A percentile compares a stretch with the other conserved stretches of the same genome.
Evolutionary conservation across 2,888 invertebrate species (phyloP).

Genomic region (Prosopocoilus inquinatus): DNA sequence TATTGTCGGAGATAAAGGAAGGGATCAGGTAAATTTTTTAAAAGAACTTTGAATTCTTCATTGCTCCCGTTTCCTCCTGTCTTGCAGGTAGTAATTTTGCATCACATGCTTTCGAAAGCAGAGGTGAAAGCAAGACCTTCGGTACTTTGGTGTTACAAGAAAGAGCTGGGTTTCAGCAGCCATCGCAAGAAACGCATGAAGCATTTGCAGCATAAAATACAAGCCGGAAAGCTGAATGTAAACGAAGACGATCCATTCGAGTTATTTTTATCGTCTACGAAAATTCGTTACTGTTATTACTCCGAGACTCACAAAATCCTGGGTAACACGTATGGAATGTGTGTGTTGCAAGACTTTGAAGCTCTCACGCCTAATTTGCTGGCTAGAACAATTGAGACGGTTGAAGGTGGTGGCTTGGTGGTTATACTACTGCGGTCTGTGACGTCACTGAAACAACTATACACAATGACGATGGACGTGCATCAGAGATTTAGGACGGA

Average conservation of each 20-base stretch:
- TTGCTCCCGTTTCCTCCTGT: conserved; percentile 10
- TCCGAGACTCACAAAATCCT: conserved; percentile 96
- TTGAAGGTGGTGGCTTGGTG: conserved; percentile 77
- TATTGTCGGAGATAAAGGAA: conserved; percentile 91
- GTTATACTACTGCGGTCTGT: conserved; percentile 84
- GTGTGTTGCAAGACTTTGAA: conserved; percentile 86
- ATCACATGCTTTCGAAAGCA: conserved; percentile 96
- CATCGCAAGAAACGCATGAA: conserved; percentile 93
- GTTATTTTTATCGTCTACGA: conserved; percentile 91
- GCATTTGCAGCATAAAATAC: conserved; percentile 75
- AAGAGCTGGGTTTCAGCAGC: conserved; percentile 60
- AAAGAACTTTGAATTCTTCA: not conserved
- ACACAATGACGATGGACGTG: conserved; percentile 97
- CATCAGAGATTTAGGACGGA: conserved; percentile 94
- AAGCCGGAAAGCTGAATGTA: conserved; percentile 82
- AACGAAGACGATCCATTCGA: conserved; percentile 97
- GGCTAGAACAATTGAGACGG: conserved; percentile 96
- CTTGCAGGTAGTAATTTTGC: conserved; percentile 86
- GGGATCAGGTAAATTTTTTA: conserved; percentile 76
- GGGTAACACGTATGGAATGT: conserved; percentile 86
- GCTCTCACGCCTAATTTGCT: conserved; percentile 95
- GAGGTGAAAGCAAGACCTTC: conserved; percentile 89
- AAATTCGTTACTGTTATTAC: conserved; percentile 96
- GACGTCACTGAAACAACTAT: conserved; percentile 87
- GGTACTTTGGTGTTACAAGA: conserved; percentile 99